phyloP scores from a whole-genome alignment of 2,113 vertebrate species.

The Tichodroma muraria region DNA sequence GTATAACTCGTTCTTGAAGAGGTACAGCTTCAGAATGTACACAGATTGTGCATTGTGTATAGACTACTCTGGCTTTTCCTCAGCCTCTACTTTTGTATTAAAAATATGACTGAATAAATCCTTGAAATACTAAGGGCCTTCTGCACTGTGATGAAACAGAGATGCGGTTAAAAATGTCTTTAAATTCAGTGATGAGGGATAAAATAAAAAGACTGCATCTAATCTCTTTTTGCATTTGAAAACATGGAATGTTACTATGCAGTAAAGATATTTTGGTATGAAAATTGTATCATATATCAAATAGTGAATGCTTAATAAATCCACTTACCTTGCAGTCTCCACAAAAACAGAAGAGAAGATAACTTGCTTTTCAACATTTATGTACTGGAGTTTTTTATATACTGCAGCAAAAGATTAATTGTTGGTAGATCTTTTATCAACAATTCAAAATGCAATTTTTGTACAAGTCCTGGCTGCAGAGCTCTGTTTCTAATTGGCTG shows the following conservation, averaged over 20 bases:
- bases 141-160: slow-evolving; percentile 67
- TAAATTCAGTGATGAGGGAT: slow-evolving; percentile 28
- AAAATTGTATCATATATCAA: slow-evolving; percentile 30
- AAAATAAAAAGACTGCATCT: slow-evolving; percentile 24
- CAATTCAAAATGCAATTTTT: not conserved
- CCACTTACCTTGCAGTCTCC: slow-evolving; percentile 1
- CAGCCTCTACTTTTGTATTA: slow-evolving; percentile 63
- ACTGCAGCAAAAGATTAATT: not conserved
- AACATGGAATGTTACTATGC: slow-evolving; percentile 38
- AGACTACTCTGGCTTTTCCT: slow-evolving; percentile 63
- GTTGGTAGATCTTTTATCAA: not conserved
- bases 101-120: slow-evolving; percentile 57
- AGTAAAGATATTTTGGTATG: slow-evolving; percentile 57
- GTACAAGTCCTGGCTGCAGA: not conserved
- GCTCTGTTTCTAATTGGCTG: slow-evolving; percentile 14
- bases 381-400: not conserved
- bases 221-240: slow-evolving; percentile 30
- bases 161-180: slow-evolving; percentile 46
- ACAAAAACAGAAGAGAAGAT: not conserved
- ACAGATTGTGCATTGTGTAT: slow-evolving; percentile 58
- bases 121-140: slow-evolving; percentile 58
- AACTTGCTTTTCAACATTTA: not conserved
- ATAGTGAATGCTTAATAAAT: not conserved
- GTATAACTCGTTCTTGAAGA: slow-evolving; percentile 49
- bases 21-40: slow-evolving; percentile 63